Percentiles rank a stretch among this genome's conserved stretches.
Evolutionary conservation across 2,888 invertebrate species (phyloP).

Genomic region (Troilus luridus): DNA sequence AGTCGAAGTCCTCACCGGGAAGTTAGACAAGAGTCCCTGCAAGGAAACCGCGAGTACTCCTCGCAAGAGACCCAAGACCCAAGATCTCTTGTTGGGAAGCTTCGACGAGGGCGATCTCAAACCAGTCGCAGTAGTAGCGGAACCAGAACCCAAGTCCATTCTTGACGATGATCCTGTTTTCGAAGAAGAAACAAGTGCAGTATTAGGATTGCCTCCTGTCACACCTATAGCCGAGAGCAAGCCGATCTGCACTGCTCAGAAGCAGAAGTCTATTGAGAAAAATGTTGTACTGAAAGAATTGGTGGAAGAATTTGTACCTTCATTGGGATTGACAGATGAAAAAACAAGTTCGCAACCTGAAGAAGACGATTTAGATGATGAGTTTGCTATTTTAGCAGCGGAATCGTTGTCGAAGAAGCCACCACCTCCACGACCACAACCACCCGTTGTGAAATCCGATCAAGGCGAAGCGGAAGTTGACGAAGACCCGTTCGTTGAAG

Average conservation of each 20-base stretch:
- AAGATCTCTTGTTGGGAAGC: conserved; percentile 78
- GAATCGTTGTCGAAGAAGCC: conserved; percentile 78
- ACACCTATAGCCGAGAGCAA: conserved; percentile 68
- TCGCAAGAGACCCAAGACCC: conserved; percentile 70
- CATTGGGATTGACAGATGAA: conserved; percentile 31
- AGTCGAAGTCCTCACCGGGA: conserved; percentile 88
- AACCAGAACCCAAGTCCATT: conserved; percentile 70
- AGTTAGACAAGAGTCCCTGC: conserved; percentile 82
- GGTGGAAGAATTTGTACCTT: conserved; percentile 62
- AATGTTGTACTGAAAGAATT: conserved; percentile 59
- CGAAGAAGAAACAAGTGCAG: conserved; percentile 68
- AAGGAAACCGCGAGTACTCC: conserved; percentile 68
- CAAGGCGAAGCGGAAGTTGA: conserved; percentile 68
- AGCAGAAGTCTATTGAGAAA: conserved; percentile 52
- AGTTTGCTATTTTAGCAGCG: conserved; percentile 84
- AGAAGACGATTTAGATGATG: conserved; percentile 80
- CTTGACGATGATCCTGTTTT: conserved; percentile 78
- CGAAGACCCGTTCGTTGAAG: conserved; percentile 68
- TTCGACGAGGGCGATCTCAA: conserved; percentile 71
- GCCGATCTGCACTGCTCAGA: conserved; percentile 66
- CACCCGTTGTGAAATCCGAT: conserved; percentile 66
- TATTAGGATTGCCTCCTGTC: conserved; percentile 68
- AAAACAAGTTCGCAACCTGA: conserved; percentile 53
- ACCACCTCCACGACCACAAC: conserved; percentile 70
- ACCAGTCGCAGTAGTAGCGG: conserved; percentile 66